These are phyloP conservation scores for Melolontha melolontha DNA, from an alignment of 2,888 invertebrate species.

Conservation along the genomic window DNA sequence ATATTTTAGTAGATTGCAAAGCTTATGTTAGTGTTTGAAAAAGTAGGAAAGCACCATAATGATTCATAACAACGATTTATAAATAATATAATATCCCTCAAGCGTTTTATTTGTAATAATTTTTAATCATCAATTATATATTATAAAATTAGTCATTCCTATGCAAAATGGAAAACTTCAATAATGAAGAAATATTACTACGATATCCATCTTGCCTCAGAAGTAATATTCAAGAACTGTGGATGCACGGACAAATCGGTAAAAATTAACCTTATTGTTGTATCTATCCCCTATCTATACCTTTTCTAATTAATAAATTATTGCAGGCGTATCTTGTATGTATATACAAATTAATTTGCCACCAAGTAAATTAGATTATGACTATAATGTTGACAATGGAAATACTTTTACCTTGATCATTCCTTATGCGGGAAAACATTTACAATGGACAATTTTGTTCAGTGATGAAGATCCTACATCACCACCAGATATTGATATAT, in stretches of 20 bases:
- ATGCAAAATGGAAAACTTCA: conserved; percentile 33
- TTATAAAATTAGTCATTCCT: no score
- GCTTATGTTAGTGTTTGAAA: no score
- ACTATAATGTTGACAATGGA: conserved; percentile 24
- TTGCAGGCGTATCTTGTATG: conserved; percentile 50
- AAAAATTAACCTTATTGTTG: conserved; percentile 33
- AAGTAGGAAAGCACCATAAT: no score
- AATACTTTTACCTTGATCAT: conserved; percentile 72
- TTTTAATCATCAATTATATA: not conserved
- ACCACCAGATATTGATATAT: conserved; percentile 82
- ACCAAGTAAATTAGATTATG: conserved; percentile 28
- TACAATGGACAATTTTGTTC: conserved; percentile 80
- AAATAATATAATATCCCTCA: no score
- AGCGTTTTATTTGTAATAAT: conserved; percentile 22
- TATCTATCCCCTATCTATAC: no score
- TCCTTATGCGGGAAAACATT: conserved; percentile 76
- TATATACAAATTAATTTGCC: conserved; percentile 41
- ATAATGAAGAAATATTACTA: conserved; percentile 48
- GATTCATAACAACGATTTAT: no score
- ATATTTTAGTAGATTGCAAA: no score
- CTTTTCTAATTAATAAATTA: conserved; percentile 6
- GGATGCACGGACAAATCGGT: conserved; percentile 53
- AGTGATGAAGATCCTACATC: conserved; percentile 67
- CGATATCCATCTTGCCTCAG: conserved; percentile 53
- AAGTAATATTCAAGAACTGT: conserved; percentile 53